These are phyloP conservation scores for Chymomyza costata DNA, from an alignment of 1,140 invertebrate species.

Conservation along the genomic window DNA sequence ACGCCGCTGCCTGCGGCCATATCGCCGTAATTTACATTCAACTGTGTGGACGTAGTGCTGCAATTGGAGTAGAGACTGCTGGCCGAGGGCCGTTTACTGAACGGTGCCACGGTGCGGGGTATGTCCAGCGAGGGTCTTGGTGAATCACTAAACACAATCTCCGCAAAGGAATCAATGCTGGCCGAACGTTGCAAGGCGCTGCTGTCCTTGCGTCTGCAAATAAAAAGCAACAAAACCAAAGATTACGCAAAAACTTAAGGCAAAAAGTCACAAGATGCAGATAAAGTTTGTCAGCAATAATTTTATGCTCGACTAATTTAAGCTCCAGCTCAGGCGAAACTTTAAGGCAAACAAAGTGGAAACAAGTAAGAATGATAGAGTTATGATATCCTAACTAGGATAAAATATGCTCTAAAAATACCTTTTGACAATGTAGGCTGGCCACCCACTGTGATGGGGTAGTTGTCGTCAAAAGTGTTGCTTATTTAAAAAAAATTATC, in stretches of 20 bases:
- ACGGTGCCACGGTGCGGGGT: constrained; percentile 44
- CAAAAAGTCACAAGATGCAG: neutral
- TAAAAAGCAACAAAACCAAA: constrained; percentile 12
- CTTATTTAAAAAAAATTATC: no score
- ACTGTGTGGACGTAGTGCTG: constrained; percentile 62
- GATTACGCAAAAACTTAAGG: constrained; percentile 13
- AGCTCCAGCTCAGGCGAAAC: no score
- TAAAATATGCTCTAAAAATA: no score
- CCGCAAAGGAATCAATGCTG: constrained; percentile 86
- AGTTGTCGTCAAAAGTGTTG: no score
- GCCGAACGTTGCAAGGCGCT: constrained; percentile 83
- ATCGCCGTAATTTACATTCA: constrained; percentile 72
- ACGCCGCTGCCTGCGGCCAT: constrained; percentile 35
- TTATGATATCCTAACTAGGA: no score
- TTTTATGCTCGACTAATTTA: no score
- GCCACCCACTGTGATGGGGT: no score
- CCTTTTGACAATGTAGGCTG: no score
- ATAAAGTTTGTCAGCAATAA: no score
- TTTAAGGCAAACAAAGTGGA: no score
- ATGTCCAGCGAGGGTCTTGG: constrained; percentile 63
- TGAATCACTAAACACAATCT: constrained; percentile 78
- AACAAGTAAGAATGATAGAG: no score
- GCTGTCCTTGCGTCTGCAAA: constrained; percentile 78
- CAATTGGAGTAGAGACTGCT: constrained; percentile 76
- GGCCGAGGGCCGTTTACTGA: constrained; percentile 76